Evolutionary conservation across 2,797 vertebrate genomes (phyloP).

Genomic region (Discoglossus pictus): DNA sequence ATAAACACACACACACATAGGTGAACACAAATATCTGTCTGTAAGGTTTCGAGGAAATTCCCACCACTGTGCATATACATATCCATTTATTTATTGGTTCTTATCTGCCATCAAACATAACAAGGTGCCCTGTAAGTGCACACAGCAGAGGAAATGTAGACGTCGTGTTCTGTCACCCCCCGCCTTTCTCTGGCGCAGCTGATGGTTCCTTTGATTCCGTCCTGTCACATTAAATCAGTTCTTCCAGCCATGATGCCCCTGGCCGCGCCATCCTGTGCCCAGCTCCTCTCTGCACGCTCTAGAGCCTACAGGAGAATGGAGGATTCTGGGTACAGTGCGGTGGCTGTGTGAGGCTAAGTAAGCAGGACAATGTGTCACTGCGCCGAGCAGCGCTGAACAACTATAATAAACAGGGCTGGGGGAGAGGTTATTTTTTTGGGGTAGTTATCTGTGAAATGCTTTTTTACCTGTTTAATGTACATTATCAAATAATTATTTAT

Average conservation of each 20-base stretch:
- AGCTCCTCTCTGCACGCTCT: too few relatives aligned
- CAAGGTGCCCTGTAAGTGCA: too few relatives aligned
- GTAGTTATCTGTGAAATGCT: too few relatives aligned
- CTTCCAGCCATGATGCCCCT: not conserved
- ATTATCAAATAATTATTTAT: too few relatives aligned
- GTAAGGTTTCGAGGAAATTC: too few relatives aligned
- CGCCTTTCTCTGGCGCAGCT: constrained; percentile 4
- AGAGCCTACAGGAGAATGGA: constrained; percentile 34
- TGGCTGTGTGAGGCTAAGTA: constrained; percentile 11
- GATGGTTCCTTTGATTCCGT: not conserved
- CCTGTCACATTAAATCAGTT: constrained; percentile 37
- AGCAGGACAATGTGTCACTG: constrained; percentile 25
- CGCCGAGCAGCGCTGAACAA: not conserved
- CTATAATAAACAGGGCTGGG: not conserved
- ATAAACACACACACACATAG: not conserved
- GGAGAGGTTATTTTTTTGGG: too few relatives aligned
- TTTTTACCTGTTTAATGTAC: too few relatives aligned
- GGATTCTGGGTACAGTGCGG: constrained; percentile 31
- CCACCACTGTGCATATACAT: not conserved
- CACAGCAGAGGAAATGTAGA: not conserved
- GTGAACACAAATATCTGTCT: too few relatives aligned
- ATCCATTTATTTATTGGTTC: not conserved
- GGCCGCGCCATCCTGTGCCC: constrained; percentile 5
- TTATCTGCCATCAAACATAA: too few relatives aligned
- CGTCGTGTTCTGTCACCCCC: not conserved